Base-by-base conservation (phyloP, 1,140 invertebrate genomes). In the Bombus haemorrhoidalis region DNA sequence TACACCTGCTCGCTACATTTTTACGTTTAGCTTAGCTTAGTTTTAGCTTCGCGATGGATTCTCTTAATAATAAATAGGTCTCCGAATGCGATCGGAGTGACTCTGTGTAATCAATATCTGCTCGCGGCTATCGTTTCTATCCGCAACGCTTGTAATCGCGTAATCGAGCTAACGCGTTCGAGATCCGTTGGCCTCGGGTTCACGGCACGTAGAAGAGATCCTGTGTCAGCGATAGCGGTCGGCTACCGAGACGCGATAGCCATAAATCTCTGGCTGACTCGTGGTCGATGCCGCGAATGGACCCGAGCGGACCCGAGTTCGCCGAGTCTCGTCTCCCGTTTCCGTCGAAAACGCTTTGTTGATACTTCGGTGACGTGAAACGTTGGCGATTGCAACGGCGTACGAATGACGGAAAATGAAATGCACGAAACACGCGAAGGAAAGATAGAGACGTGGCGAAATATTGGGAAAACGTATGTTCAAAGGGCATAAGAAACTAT, bases 341-440 rank as follows among this genome's bases (percentile, higher is more conserved):
- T 69, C 39, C 22, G 4, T 34, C 28, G 69, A n/a, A 39, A 72
- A 34, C 37, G 8, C 32, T 10, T 28, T 25, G 37, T 81, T 96
- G 15, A 22, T 1, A 18, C 47, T 22, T 22, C 0, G n/a, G n/a
- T n/a, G n/a, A n/a, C n/a, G n/a, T n/a, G 47, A 22, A 47, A 18
- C 5, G 15, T 18, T 18, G 15, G 1, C 12, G 6, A 53, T 53
- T 0, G 47, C 18, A 22, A 53, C 47, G 47, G 47, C 18, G 47
- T 53, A 22, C 47, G 47, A 53, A 53, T 22, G 18, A 5, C 47
- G 47, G 18, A 8, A 53, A 53, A 53, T 53, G 18, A 53, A 53
- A 53, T 18, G 18, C 47, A 15, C 13, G 43, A 43, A 43, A 15
- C 13, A 43, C 43, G 47, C 5, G 47, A 18, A 22, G 18, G 6